phyloP scores from a whole-genome alignment of 2,113 vertebrate species.

The Polyodon spathula region DNA sequence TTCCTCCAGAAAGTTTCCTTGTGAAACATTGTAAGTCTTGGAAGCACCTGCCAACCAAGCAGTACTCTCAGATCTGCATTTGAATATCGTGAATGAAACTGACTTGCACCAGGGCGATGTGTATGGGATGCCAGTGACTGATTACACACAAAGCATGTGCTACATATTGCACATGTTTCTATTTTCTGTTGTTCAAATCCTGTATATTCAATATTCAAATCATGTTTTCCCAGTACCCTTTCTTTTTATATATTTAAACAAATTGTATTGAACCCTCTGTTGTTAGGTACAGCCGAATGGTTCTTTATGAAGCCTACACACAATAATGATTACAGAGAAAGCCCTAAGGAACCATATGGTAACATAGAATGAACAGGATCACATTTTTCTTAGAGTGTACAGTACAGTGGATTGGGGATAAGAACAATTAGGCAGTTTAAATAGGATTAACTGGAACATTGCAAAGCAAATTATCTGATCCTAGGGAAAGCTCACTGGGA shows the following conservation, averaged over 20 bases:
- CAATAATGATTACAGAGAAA: slow-evolving; percentile 5
- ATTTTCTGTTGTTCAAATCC: too few relatives aligned
- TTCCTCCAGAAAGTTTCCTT: too few relatives aligned
- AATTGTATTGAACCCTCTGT: background rate
- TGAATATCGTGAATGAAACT: too few relatives aligned
- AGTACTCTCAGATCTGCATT: too few relatives aligned
- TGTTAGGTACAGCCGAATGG: background rate
- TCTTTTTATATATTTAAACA: background rate
- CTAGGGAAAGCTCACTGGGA: slow-evolving; percentile 37
- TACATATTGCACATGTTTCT: too few relatives aligned
- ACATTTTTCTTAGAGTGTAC: background rate
- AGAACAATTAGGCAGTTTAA: slow-evolving; percentile 41
- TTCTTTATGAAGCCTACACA: background rate
- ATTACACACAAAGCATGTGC: too few relatives aligned
- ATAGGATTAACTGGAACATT: slow-evolving; percentile 39
- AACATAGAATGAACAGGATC: background rate
- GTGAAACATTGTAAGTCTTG: too few relatives aligned
- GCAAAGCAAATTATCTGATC: slow-evolving; percentile 36
- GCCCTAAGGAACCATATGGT: slow-evolving; percentile 6
- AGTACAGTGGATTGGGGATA: background rate
- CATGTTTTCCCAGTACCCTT: background rate
- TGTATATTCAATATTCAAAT: background rate
- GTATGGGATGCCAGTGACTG: too few relatives aligned
- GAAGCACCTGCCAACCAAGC: too few relatives aligned
- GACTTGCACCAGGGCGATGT: too few relatives aligned